A percentile compares a stretch with the other conserved stretches of the same genome.
Conservation (phyloP, 2,113 vertebrate species). For the Chaetura pelagica region DNA sequence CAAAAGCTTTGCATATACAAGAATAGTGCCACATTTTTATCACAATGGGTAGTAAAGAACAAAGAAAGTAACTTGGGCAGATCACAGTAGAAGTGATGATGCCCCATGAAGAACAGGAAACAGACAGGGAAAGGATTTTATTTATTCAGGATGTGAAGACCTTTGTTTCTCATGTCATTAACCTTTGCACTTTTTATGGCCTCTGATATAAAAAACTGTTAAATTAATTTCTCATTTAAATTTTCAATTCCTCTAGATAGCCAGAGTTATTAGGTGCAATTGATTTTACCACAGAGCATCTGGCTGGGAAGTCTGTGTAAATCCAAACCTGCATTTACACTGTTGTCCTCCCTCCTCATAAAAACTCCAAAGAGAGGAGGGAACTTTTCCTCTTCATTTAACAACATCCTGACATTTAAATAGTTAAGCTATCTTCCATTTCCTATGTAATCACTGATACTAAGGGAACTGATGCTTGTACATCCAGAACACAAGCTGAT, state of each 20-base stretch:
- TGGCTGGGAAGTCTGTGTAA: neutral
- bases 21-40: neutral
- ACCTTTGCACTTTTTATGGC: neutral
- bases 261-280: neutral
- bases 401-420: conserved; percentile 31
- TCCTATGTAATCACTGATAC: neutral
- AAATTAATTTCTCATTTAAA: neutral
- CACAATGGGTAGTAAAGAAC: neutral
- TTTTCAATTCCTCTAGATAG: neutral
- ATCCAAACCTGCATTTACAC: neutral
- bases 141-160: conserved; percentile 23
- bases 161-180: conserved; percentile 25
- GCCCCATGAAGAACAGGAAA: conserved; percentile 5
- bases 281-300: neutral
- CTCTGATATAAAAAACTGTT: neutral
- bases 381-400: conserved; percentile 43
- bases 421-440: neutral
- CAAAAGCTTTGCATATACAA: neutral
- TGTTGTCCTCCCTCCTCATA: neutral
- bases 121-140: neutral
- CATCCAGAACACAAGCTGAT: neutral
- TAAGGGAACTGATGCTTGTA: neutral
- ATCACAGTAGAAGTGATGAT: neutral
- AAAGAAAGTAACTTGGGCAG: neutral
- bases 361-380: neutral